Evolutionary conservation across 2,797 vertebrate genomes (phyloP).

Genomic region (Dendrocincla tyrannina): DNA sequence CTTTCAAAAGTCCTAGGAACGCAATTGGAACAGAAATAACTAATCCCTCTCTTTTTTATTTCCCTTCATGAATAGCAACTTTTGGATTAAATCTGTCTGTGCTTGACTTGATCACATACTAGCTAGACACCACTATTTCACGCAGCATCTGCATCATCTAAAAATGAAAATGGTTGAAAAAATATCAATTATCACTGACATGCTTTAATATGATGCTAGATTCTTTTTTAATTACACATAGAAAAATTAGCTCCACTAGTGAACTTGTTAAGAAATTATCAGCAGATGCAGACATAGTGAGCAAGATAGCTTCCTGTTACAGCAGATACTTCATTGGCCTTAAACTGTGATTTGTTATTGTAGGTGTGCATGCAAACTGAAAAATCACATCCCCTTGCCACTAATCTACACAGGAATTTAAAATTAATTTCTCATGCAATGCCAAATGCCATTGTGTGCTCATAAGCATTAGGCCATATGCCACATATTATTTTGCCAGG

Average conservation of each 20-base stretch:
- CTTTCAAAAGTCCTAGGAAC: not conserved
- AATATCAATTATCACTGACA: not conserved
- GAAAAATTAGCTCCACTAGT: not conserved
- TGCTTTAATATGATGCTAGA: not conserved
- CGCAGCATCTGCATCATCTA: not conserved
- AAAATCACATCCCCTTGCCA: not conserved
- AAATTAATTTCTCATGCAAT: slow-evolving; percentile 19
- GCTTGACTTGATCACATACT: not conserved
- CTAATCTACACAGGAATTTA: slow-evolving; percentile 5
- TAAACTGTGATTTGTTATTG: not conserved
- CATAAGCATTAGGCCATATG: slow-evolving; percentile 19
- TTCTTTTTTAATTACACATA: not conserved
- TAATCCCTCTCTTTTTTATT: not conserved
- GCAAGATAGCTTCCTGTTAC: not conserved
- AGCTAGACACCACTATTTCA: not conserved
- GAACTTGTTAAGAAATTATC: not conserved
- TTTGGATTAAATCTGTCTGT: not conserved
- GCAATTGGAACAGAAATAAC: not conserved
- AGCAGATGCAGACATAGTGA: not conserved
- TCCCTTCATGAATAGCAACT: not conserved
- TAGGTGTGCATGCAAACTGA: not conserved
- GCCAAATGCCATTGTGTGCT: not conserved
- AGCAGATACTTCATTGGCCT: not conserved
- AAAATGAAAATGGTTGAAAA: not conserved
- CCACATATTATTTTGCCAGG: slow-evolving; percentile 7